Percentiles rank a stretch among this genome's conserved stretches.
These are phyloP conservation scores for Lymantria monacha DNA, from an alignment of 2,888 invertebrate species.

Conservation along the genomic window DNA sequence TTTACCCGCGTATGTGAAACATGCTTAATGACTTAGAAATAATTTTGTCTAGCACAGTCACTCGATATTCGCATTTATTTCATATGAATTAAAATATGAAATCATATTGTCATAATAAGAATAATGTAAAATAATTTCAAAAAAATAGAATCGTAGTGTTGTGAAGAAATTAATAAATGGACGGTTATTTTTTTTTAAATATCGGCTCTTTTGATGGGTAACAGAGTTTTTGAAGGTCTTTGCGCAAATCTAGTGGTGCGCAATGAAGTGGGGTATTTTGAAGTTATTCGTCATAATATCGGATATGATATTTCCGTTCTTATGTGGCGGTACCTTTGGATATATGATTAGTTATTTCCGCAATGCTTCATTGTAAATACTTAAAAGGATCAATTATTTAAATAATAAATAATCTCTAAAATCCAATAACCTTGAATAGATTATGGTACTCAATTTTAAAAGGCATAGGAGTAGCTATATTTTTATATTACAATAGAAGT, in stretches of 20 bases:
- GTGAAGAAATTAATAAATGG: slow-evolving; percentile 13
- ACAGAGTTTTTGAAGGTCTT: slow-evolving; percentile 44
- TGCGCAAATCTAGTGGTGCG: slow-evolving; percentile 69
- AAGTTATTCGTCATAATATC: slow-evolving; percentile 49
- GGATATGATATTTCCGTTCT: slow-evolving; percentile 74
- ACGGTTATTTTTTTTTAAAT: slow-evolving; percentile 39
- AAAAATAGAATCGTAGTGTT: slow-evolving; percentile 21
- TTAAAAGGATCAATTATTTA: slow-evolving; percentile 2
- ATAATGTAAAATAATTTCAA: slow-evolving; percentile 18
- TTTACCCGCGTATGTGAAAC: slow-evolving; percentile 68
- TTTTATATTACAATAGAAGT: not conserved
- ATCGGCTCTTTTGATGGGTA: slow-evolving; percentile 45
- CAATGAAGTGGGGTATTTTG: slow-evolving; percentile 55
- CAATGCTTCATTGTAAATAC: slow-evolving; percentile 15
- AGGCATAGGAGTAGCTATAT: not conserved
- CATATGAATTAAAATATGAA: not conserved
- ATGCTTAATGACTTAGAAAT: slow-evolving; percentile 76
- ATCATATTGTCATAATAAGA: not conserved
- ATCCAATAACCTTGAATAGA: slow-evolving; percentile 3
- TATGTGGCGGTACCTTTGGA: slow-evolving; percentile 53
- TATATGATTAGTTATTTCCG: slow-evolving; percentile 58
- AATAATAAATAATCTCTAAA: slow-evolving; percentile 6
- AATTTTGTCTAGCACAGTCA: slow-evolving; percentile 14
- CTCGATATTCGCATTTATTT: slow-evolving; percentile 13
- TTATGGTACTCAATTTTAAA: slow-evolving; percentile 6